Evolutionary conservation across 2,797 vertebrate genomes (phyloP), one percentile per base, ranked within the genome.

Genomic region (Selene dorsalis): DNA sequence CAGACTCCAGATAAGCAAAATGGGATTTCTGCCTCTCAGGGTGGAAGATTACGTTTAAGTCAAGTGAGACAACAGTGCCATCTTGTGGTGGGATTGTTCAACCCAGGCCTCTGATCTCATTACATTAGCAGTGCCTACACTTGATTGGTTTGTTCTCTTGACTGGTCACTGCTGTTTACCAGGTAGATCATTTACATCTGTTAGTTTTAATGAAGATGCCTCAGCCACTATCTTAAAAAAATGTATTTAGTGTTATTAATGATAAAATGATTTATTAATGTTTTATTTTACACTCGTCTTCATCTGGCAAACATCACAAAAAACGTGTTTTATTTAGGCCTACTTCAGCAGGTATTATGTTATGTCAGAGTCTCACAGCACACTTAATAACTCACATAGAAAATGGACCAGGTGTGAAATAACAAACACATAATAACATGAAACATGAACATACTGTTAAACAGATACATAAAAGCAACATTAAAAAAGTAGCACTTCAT

Each of bases 1-100:
- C 22, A 73, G 84, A 85, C 84, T 78, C 30, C 11, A 80, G 82
- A 92, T 86, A 86, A 89, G 85, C 77, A 80, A 78, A 91, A 86
- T 77, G 63, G 77, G 80, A 69, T 79, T 86, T 76, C 64, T 80
- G 58, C 73, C 47, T 79, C 58, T 81, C 47, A 3, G 45, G 9
- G 4, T 59, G 26, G 1, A 12, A 38, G 41, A 5, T 20, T 38
- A 53, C 6, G n/a, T 56, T 52, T n/a, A n/a, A 53, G 18, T 45
- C 48, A 60, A 71, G 39, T 84, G 74, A 80, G 67, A 74, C 83
- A 77, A 83, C 72, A 89, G 63, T 88, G 91, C 87, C 88, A 84
- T 84, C 93, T 91, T 79, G 87, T 92, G 93, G 89, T n/a, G 0
- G 0, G 26, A 50, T 4, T 9, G 6, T 11, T 35, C 1, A 55